A percentile compares a stretch with the other conserved stretches of the same genome.
Evolutionary conservation across 2,888 invertebrate species (phyloP).

Genomic region (Digitonthophagus gazella): DNA sequence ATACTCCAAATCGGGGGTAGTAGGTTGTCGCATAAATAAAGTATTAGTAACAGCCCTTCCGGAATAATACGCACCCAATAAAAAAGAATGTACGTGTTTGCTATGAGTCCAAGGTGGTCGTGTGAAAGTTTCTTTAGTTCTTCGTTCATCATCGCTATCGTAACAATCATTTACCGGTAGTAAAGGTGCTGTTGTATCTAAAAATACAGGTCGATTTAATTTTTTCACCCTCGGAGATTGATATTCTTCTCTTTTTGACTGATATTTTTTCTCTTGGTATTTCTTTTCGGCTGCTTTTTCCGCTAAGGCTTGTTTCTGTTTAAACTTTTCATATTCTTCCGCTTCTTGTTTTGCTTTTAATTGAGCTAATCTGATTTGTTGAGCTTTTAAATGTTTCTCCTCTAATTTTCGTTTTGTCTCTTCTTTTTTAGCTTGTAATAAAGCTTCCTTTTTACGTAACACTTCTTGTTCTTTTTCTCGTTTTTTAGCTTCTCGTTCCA

Average conservation of each 20-base stretch:
- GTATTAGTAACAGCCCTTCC: slow-evolving; percentile 53
- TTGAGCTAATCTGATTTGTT: slow-evolving; percentile 52
- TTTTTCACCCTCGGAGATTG: slow-evolving; percentile 48
- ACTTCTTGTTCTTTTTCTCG: slow-evolving; percentile 48
- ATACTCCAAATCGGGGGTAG: slow-evolving; percentile 64
- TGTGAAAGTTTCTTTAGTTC: slow-evolving; percentile 40
- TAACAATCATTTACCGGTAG: slow-evolving; percentile 59
- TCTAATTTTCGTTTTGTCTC: slow-evolving; percentile 53
- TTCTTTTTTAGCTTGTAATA: slow-evolving; percentile 59
- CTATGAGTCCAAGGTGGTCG: slow-evolving; percentile 52
- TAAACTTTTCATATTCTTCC: slow-evolving; percentile 51
- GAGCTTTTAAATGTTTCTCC: slow-evolving; percentile 51
- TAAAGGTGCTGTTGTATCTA: slow-evolving; percentile 47
- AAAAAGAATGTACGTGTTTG: slow-evolving; percentile 33
- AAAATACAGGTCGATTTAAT: slow-evolving; percentile 42
- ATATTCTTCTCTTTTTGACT: slow-evolving; percentile 47
- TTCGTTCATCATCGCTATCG: slow-evolving; percentile 55
- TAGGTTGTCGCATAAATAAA: slow-evolving; percentile 61
- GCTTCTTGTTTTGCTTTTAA: slow-evolving; percentile 55
- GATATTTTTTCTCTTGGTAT: slow-evolving; percentile 39
- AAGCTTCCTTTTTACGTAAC: slow-evolving; percentile 59
- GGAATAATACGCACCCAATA: slow-evolving; percentile 26
- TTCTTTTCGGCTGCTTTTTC: slow-evolving; percentile 53
- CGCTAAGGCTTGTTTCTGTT: slow-evolving; percentile 52
- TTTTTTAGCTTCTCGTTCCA: slow-evolving; percentile 37